Base-by-base conservation (phyloP, 1,140 invertebrate species). In the Cydia fagiglandana region DNA sequence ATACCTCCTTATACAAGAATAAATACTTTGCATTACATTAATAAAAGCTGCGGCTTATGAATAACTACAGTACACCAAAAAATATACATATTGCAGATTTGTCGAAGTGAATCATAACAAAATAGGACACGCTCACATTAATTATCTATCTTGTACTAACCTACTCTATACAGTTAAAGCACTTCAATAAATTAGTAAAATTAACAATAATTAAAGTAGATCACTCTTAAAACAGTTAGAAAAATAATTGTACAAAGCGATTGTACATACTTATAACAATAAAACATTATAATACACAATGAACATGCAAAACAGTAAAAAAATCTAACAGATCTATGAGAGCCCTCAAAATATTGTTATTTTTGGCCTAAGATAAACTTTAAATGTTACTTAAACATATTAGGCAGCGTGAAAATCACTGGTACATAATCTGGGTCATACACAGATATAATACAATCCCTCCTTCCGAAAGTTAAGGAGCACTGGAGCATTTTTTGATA, bases 261-360 rank as follows among this genome's bases (percentile, higher is more conserved):
- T 61, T 17, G 66, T 38, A 38, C 30, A 1, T 30, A 30, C 30
- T 70, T 12, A 17, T 70, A 41, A 70, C 15, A 17, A 70, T 70
- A 70, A 17, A 61, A n/a, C 56, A 17, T 70, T 38, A 70, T 70
- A 17, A n/a, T 41, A 41, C 5, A 70, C n/a, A 45, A 17, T 45
- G 5, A 38, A 70, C 7, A 34, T 61, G 20, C 56, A 61, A 61
- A 61, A 61, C 20, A 61, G 20, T 38, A 61, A 61, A 61, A 61
- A 20, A 61, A 12, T 38, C 64, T 68, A 38, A 68, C 64, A 68
- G 64, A 68, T 68, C 64, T 38, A 61, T 10, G 6, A n/a, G 50
- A 24, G 7, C 20, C 20, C 20, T 24, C 7, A 61, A 81, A 77
- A 82, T 78, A 78, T 76, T 74, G 45, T 64, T 73, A 73, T 53